These are phyloP conservation scores for Akabosia matsudoensis DNA, from an alignment of 1,140 invertebrate genomes.

Conservation along the genomic window DNA sequence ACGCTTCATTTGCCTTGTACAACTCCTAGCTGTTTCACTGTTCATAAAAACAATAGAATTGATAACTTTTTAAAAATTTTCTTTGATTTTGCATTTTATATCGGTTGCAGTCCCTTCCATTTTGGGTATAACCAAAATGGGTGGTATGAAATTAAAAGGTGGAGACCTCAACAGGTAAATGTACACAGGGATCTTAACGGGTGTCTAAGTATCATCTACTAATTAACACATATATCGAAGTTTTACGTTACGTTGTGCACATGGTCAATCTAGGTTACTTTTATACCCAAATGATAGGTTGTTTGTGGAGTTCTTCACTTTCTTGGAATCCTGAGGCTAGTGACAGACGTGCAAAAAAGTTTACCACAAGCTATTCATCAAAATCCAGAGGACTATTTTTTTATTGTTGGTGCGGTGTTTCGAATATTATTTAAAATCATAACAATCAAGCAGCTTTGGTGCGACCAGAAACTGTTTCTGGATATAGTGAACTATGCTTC, in stretches of 20 bases:
- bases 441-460: not conserved
- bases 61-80: slow-evolving; percentile 2
- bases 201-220: not conserved
- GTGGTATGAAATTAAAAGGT: not conserved
- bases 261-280: not conserved
- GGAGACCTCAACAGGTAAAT: not conserved
- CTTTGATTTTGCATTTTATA: slow-evolving; percentile 5
- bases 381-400: not conserved
- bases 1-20: too few relatives aligned
- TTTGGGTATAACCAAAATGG: not conserved
- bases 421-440: not conserved
- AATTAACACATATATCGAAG: too few relatives aligned
- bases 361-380: not conserved
- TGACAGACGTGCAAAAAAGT: not conserved
- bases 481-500: not conserved
- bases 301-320: not conserved
- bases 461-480: not conserved
- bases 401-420: not conserved
- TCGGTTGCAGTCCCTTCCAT: not conserved
- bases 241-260: too few relatives aligned
- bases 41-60: not conserved
- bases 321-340: not conserved
- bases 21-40: too few relatives aligned
- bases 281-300: not conserved
- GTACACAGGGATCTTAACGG: not conserved